phyloP scores from a whole-genome alignment of 2,113 vertebrate species.

The Tragelaphus scriptus region DNA sequence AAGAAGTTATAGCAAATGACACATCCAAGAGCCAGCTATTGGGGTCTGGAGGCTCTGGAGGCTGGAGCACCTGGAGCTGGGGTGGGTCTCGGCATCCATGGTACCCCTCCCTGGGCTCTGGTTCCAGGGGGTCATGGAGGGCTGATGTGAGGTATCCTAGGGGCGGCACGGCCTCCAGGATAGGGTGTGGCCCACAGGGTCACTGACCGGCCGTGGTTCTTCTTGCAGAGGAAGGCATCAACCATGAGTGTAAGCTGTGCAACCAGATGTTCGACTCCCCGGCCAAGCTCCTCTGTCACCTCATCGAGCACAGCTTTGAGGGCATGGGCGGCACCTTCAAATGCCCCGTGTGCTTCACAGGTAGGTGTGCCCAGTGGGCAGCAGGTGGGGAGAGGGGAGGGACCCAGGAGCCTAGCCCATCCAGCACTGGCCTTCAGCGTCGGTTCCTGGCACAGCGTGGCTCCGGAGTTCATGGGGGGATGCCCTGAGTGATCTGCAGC shows the following conservation, averaged over 20 bases:
- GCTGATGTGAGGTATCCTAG: accelerated
- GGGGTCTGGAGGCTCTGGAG: accelerated
- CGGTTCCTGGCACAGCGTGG: accelerated
- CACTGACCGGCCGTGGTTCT: constrained; percentile 81
- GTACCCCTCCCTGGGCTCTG: not conserved
- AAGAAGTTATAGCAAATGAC: not conserved
- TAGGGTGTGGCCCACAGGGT: constrained; percentile 74
- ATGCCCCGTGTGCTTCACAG: constrained; percentile 99
- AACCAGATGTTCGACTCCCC: constrained; percentile 99
- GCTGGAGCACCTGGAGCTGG: not conserved
- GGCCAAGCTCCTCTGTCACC: constrained; percentile 99
- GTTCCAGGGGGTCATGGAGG: too few species aligned
- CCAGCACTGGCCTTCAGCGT: accelerated
- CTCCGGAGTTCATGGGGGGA: not conserved
- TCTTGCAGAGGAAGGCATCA: constrained; percentile 99
- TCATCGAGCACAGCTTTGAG: constrained; percentile 99
- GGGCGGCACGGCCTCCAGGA: not conserved
- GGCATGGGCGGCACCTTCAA: constrained; percentile 99
- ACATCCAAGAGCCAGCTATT: not conserved
- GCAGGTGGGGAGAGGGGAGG: accelerated
- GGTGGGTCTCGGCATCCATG: not conserved
- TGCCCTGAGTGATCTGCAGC: accelerated
- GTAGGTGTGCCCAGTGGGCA: constrained; percentile 79
- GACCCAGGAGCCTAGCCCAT: too few species aligned
- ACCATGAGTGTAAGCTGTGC: constrained; percentile 99